phyloP scores from a whole-genome alignment of 35 echinoderm and acorn worm genomes.

The Apostichopus parvimensis region DNA sequence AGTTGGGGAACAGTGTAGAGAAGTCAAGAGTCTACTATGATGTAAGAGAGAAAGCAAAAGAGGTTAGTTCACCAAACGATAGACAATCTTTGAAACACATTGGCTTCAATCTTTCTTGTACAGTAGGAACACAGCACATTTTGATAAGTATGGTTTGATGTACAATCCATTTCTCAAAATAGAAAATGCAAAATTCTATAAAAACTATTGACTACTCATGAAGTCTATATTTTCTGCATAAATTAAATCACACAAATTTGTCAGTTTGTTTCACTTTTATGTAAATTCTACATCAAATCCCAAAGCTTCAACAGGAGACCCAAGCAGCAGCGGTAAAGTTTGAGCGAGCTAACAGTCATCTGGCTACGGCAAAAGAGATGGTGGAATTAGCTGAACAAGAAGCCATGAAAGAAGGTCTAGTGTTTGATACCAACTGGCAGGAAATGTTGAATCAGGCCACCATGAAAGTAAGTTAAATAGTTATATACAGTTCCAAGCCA shows the following conservation, averaged over 20 bases:
- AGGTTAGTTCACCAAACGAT: conserved; percentile 46
- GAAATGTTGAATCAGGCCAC: conserved; percentile 98
- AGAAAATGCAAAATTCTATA: no score
- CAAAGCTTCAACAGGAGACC: conserved; percentile 84
- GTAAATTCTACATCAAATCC: not conserved
- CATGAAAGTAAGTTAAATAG: conserved; percentile 73
- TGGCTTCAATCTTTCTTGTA: not conserved
- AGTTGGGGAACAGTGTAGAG: conserved; percentile 82
- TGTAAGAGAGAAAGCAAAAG: conserved; percentile 75
- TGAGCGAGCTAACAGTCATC: conserved; percentile 90
- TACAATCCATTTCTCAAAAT: not conserved
- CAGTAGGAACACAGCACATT: not conserved
- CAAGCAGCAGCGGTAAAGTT: conserved; percentile 83
- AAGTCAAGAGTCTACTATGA: conserved; percentile 91
- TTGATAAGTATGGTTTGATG: not conserved
- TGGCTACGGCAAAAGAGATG: conserved; percentile 95
- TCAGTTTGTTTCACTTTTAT: not conserved
- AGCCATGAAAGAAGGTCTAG: conserved; percentile 63
- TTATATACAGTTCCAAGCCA: no score
- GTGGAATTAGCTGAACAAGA: conserved; percentile 94
- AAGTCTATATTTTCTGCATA: no score
- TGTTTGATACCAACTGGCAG: conserved; percentile 97
- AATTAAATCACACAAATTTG: not conserved
- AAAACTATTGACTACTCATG: no score
- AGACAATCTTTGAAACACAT: not conserved